Conservation (phyloP, 2,888 invertebrate genomes). For the Thymelicus acteon region DNA sequence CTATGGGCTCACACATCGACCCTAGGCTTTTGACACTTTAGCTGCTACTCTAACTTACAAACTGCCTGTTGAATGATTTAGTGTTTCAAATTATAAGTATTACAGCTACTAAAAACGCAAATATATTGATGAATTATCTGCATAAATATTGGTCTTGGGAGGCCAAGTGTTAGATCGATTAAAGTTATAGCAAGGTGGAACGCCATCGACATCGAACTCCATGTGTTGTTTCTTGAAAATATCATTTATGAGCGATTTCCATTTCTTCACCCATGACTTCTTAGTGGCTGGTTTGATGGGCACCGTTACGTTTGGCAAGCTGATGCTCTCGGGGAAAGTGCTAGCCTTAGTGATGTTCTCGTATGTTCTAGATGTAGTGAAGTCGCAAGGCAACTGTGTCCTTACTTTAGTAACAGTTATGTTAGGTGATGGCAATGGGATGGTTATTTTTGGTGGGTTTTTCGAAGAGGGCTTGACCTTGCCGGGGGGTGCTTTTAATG, state of each 20-base stretch:
- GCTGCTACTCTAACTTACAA: no score
- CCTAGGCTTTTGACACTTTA: no score
- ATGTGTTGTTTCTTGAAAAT: neutral
- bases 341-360: neutral
- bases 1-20: no score
- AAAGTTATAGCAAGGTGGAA: neutral
- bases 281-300: neutral
- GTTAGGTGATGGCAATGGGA: neutral
- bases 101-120: neutral
- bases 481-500: neutral
- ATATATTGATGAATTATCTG: neutral
- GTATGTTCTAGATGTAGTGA: neutral
- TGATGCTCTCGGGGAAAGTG: neutral
- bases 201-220: conserved; percentile 1
- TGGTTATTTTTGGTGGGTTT: neutral
- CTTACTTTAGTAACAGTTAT: conserved; percentile 11
- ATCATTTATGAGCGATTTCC: neutral
- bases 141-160: neutral
- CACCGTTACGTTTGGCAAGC: neutral
- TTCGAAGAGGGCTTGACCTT: neutral
- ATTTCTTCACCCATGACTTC: neutral
- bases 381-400: conserved; percentile 25
- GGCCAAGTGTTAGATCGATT: conserved; percentile 4
- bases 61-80: no score
- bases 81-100: neutral